Base-by-base conservation (phyloP, 2,797 vertebrate species). In the Parauchenoglanis punctatus region DNA sequence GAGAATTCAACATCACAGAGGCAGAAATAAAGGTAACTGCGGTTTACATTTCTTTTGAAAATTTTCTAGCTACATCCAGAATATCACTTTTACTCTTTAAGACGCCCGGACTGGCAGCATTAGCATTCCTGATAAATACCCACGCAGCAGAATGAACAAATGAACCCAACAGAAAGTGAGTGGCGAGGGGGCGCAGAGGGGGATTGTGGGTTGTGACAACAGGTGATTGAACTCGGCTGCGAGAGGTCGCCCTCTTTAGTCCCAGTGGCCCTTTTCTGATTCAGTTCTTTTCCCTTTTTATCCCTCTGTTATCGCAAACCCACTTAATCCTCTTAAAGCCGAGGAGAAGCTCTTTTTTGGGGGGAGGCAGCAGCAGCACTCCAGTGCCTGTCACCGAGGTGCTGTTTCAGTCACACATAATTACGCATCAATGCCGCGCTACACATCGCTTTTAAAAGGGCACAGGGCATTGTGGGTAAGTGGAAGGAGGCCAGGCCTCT, bases 241-340 rank as follows among this genome's bases (percentile, higher is more conserved):
- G 88, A 91, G 83, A 88, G 92, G 93, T 92, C 91, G 90, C 91
- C 92, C 92, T 93, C 91, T 94, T 95, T 93, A 93, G 93, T 94
- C 95, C 94, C 93, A 63, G 93, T 92, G 93, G 31, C 94, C 92
- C 93, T 94, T 94, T 93, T 90, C 89, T 89, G 89, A 90, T 90
- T 94, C 92, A 90, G 91, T 94, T 94, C 94, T 94, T 91, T 92
- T 85, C 91, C 92, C 93, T 91, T 92, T 94, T 92, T 92, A 95
- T 92, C 93, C 91, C 90, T 91, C 93, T 94, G 94, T 93, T 94
- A 95, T 93, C 93, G 92, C 89, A 90, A 94, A 94, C 93, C 91
- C 23, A 92, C 92, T 89, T 96, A 96, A 96, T 96, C 95, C 95
- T 94, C 94, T 96, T 96, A 96, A 91, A 88, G 91, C 86, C 91